Conservation (phyloP, 1,140 invertebrate genomes). For the Monomorium pharaonis region DNA sequence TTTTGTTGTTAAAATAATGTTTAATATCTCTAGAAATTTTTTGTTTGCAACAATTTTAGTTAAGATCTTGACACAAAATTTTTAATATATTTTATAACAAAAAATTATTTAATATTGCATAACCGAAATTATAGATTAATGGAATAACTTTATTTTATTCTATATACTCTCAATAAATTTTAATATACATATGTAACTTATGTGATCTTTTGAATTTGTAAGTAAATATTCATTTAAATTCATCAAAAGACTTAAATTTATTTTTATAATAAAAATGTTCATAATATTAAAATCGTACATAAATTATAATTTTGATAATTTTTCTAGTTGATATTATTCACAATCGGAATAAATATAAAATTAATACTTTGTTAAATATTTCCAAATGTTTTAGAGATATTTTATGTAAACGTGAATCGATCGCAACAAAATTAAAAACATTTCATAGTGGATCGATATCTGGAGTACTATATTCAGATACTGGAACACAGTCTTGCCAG, state of each 20-base stretch:
- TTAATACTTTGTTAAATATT: background rate
- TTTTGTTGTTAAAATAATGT: no score
- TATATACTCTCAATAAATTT: background rate
- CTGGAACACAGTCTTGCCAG: background rate
- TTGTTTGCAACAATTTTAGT: background rate
- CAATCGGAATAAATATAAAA: background rate
- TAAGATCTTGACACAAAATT: background rate
- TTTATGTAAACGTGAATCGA: background rate
- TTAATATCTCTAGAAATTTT: no score
- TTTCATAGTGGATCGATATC: conserved; percentile 16
- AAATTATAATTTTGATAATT: conserved; percentile 7
- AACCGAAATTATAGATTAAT: background rate
- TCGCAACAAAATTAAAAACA: conserved; percentile 12
- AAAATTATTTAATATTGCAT: background rate
- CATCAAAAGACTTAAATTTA: background rate
- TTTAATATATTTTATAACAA: background rate
- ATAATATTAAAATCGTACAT: background rate
- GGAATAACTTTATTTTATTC: conserved; percentile 1
- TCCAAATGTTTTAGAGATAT: background rate
- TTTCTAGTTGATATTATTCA: background rate
- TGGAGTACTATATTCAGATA: conserved; percentile 6
- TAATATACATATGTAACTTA: background rate
- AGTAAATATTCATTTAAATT: background rate
- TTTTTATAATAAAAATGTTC: background rate
- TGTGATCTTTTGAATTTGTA: background rate